phyloP scores from a whole-genome alignment of 2,797 vertebrate species.

The Heteromormyrus szaboi region DNA sequence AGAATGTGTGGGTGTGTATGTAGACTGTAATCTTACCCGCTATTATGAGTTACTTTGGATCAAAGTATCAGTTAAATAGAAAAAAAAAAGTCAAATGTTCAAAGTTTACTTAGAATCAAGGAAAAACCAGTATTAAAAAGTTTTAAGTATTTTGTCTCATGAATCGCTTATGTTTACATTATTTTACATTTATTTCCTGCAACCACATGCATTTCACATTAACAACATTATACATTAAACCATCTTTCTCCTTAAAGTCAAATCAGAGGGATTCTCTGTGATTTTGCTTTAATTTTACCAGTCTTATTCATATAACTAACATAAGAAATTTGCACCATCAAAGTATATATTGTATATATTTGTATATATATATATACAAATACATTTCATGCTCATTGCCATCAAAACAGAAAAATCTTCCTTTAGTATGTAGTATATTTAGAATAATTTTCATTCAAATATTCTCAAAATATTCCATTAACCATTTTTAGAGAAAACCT shows the following conservation, averaged over 20 bases:
- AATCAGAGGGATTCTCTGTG: neutral
- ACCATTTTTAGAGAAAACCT: neutral
- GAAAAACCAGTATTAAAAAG: neutral
- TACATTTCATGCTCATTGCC: neutral
- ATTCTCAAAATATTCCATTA: neutral
- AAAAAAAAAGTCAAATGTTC: neutral
- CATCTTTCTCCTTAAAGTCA: neutral
- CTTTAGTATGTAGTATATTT: neutral
- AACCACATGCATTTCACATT: neutral
- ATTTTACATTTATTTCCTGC: neutral
- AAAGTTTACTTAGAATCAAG: neutral
- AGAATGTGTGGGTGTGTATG: neutral
- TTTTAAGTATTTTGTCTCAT: neutral
- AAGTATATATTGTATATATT: neutral
- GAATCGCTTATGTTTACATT: neutral
- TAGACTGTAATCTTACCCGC: neutral
- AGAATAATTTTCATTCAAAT: neutral
- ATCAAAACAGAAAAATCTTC: neutral
- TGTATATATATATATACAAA: neutral
- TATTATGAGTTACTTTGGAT: neutral
- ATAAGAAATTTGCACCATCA: neutral
- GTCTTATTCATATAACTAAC: neutral
- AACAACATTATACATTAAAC: neutral
- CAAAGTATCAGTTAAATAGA: neutral
- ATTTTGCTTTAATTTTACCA: neutral